Base-by-base conservation (phyloP, 2,113 vertebrate genomes). In the Neodon shergylaensis region DNA sequence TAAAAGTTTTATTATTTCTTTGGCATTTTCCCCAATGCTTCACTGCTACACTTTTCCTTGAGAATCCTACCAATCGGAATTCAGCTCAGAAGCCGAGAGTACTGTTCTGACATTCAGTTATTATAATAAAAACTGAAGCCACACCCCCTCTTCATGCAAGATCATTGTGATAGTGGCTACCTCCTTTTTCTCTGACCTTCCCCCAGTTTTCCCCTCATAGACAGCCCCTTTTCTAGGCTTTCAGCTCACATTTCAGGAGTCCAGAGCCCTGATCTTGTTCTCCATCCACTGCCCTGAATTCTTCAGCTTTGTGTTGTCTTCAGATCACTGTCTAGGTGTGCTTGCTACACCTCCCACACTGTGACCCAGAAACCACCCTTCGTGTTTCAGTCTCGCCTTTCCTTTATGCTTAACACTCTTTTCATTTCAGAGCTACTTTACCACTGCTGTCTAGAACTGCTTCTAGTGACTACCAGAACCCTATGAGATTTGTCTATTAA, bases 31-130 rank as follows among this genome's bases (percentile, higher is more conserved):
- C 7, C 58, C 31, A 68, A 33, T 4, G 68, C 5, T 49, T 73
- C 26, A 91, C 33, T 88, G 2, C 9, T 52, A 95, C 19, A 1
- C 4, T 47, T 95, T 95, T 91, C 58, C 65, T 91, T 54, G 68
- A 96, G 8, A 88, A 94, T 86, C 68, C 61, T 4, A 49, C 76
- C 77, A 78, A 82, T 68, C 33, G 88, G 33, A 90, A 54, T 81
- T 96, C 31, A 22, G 10, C 2, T 31, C 68, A 92, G 47, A 82
- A 86, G 10, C 74, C 14, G 7, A 44, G 58, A 83, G 3, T 31
- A 22, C 47, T 89, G 26, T 17, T 83, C 54, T 83, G 7, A 91
- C 22, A 28, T 90, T 88, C 42, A 61, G 17, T 81, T 68, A 52
- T 21, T 88, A 9, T 11, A 17, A 49, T 19, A 52, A 36, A 21